Base-by-base conservation (phyloP, 2,113 vertebrate species). In the Acrocephalus kingi region DNA sequence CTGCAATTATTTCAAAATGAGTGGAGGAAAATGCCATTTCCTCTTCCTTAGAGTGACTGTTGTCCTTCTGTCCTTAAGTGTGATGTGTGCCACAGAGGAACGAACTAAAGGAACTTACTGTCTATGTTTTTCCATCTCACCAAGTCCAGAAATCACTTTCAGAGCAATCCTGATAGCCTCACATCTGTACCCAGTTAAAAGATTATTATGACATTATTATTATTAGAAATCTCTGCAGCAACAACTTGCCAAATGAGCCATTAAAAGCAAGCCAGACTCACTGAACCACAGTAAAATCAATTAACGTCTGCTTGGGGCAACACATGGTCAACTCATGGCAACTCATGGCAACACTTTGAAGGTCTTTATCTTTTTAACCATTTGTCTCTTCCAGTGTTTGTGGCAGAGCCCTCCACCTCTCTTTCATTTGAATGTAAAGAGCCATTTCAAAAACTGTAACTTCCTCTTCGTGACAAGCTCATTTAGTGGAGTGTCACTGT, bases 211-310 rank as follows among this genome's bases (percentile, higher is more conserved):
- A 86, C 82, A 73, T 78, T 81, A 91, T 95, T 90, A 84, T 88
- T 92, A 75, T 80, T 94, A 83, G 59, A 86, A 96, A 88, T 69
- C 0, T 10, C 78, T 58, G 48, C 64, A 94, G 78, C 18, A 58
- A 79, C 41, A 62, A 49, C 80, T 83, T 93, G 30, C n/a, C 78
- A 92, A 92, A 64, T 87, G 92, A 85, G 75, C 85, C 39, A 3
- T 91, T 69, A 88, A 83, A 85, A 92, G 49, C 63, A 89, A 90
- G 71, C 61, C 56, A 91, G 56, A 58, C 28, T 93, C 90, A 85
- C 63, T 85, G 91, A 88, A 92, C 95, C 73, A 75, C 71, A 92
- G 39, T 41, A 94, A 96, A 95, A 97, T 93, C 82, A 16, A 85
- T 90, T 96, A 90, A 79, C 24, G 5, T 39, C 72, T 93, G 93